These are phyloP conservation scores for Hydrolagus colliei DNA, from an alignment of 2,797 vertebrate species.

Conservation along the genomic window DNA sequence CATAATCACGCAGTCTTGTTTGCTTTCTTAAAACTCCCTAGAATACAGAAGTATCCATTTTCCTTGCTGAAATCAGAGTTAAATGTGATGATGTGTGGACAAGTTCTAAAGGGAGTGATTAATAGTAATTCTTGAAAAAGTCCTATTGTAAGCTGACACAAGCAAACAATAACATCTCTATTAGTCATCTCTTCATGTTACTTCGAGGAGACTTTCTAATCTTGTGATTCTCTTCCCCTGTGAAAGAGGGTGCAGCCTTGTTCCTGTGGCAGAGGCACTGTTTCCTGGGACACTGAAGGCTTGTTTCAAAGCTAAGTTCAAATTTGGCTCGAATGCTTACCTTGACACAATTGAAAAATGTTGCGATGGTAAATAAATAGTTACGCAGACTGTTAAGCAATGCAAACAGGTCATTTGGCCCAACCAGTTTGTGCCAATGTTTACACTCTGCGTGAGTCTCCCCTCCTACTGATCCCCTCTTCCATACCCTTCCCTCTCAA, in stretches of 20 bases:
- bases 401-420: too few relatives aligned
- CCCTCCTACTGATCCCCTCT: too few relatives aligned
- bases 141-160: slow-evolving; percentile 7
- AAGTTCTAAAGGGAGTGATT: slow-evolving; percentile 7
- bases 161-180: slow-evolving; percentile 20
- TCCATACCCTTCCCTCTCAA: too few relatives aligned
- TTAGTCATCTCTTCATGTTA: slow-evolving; percentile 21
- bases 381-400: too few relatives aligned
- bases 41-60: slow-evolving; percentile 17
- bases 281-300: slow-evolving; percentile 1
- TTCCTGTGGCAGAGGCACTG: slow-evolving; percentile 25
- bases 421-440: too few relatives aligned
- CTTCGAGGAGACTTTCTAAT: slow-evolving; percentile 12
- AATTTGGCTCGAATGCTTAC: background rate
- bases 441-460: too few relatives aligned
- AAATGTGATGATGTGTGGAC: slow-evolving; percentile 17
- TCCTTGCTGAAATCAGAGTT: slow-evolving; percentile 24
- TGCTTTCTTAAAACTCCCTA: slow-evolving; percentile 22
- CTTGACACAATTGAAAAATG: background rate
- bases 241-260: background rate
- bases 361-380: background rate
- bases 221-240: slow-evolving; percentile 15
- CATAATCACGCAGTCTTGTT: background rate
- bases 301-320: background rate
- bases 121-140: slow-evolving; percentile 17